A percentile compares a stretch with the other conserved stretches of the same genome.
These are phyloP conservation scores for Xanthorhoe designata DNA, from an alignment of 2,888 invertebrate species.

Conservation along the genomic window DNA sequence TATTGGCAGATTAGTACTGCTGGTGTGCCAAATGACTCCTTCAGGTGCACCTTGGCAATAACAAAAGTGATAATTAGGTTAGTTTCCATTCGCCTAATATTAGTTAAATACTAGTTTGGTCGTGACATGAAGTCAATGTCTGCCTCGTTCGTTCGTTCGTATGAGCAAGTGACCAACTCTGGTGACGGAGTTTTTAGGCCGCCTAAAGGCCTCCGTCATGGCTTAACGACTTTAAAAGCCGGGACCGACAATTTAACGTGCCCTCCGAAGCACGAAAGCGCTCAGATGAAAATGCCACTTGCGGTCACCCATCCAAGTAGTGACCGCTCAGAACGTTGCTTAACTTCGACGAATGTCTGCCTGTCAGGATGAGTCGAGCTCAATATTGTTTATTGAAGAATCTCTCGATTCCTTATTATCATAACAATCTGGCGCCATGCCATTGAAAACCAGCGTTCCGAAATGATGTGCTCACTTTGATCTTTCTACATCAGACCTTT, in stretches of 20 bases:
- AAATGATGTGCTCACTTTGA: not conserved
- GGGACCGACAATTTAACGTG: too few species aligned
- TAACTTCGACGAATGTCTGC: too few species aligned
- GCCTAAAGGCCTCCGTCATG: too few species aligned
- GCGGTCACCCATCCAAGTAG: too few species aligned
- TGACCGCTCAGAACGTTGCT: too few species aligned
- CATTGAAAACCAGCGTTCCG: not conserved
- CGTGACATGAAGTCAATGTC: too few species aligned
- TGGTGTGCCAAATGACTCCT: constrained; percentile 18
- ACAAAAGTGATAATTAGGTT: constrained; percentile 6
- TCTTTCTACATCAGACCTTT: not conserved
- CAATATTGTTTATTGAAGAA: not conserved
- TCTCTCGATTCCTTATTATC: not conserved
- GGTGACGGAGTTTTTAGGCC: too few species aligned
- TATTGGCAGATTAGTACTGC: constrained; percentile 19
- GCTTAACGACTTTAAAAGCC: too few species aligned
- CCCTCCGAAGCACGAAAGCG: too few species aligned
- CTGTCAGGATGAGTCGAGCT: not conserved
- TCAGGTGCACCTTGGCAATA: constrained; percentile 18
- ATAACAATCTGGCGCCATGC: not conserved
- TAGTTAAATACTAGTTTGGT: not conserved
- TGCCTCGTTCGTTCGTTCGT: too few species aligned
- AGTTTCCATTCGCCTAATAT: constrained; percentile 7
- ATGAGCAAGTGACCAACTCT: too few species aligned
- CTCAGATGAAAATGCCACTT: too few species aligned